Evolutionary conservation across 2,113 vertebrate species (phyloP).

Genomic region (Irena cyanogastra): DNA sequence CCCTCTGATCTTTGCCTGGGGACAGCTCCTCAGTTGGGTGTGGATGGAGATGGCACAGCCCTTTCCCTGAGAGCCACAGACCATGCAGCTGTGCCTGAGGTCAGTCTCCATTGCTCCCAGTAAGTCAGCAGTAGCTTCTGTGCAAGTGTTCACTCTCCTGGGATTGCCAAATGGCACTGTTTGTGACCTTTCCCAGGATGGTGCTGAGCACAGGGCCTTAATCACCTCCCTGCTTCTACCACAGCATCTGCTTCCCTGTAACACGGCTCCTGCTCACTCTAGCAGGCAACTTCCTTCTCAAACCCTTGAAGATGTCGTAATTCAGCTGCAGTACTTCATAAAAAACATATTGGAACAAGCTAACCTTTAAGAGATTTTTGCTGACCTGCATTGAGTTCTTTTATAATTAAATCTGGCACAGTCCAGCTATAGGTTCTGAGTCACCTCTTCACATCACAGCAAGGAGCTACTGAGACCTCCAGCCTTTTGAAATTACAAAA

Average conservation of each 20-base stretch:
- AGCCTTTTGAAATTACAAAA: conserved; percentile 12
- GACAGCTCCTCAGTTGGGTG: not conserved
- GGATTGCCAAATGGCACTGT: not conserved
- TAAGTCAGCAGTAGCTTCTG: not conserved
- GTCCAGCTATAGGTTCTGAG: not conserved
- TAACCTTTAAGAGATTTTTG: conserved; percentile 1
- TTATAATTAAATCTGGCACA: not conserved
- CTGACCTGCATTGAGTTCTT: not conserved
- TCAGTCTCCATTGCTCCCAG: not conserved
- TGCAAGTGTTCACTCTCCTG: not conserved
- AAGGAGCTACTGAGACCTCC: not conserved
- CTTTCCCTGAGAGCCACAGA: not conserved
- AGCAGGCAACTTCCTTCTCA: not conserved
- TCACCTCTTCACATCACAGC: not conserved
- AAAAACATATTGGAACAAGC: not conserved
- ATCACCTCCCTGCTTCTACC: not conserved
- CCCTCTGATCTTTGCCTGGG: not conserved
- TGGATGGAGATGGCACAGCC: not conserved
- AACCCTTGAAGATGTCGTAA: not conserved
- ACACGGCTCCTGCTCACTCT: not conserved
- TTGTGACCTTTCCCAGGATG: not conserved
- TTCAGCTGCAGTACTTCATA: not conserved
- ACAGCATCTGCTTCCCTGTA: not conserved
- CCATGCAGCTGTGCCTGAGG: not conserved
- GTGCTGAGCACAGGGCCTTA: not conserved